phyloP scores from a whole-genome alignment of 2,888 invertebrate genomes.

The Athalia rosae region DNA sequence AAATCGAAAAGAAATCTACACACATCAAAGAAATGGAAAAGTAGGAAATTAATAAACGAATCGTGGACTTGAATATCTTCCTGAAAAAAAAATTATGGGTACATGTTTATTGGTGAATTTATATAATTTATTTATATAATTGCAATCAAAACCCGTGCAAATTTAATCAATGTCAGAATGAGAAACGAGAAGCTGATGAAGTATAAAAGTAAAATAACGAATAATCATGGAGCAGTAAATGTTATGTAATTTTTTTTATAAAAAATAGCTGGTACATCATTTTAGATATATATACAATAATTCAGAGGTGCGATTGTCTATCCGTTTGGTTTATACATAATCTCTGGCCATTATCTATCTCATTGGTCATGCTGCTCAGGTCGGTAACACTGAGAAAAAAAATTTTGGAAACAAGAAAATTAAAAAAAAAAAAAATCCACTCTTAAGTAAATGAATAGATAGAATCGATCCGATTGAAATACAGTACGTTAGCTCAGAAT shows the following conservation, averaged over 20 bases:
- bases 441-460: too few species aligned
- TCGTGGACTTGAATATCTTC: too few species aligned
- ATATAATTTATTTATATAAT: background rate
- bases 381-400: background rate
- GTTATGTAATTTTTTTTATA: too few species aligned
- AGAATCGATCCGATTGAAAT: too few species aligned
- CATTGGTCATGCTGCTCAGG: background rate
- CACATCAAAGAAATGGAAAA: background rate
- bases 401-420: too few species aligned
- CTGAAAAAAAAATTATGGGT: too few species aligned
- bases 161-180: background rate
- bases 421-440: background rate
- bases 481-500: too few species aligned
- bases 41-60: too few species aligned
- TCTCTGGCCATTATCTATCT: conserved; percentile 49
- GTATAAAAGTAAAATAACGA: too few species aligned
- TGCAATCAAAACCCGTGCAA: too few species aligned
- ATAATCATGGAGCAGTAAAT: too few species aligned
- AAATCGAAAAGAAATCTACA: background rate
- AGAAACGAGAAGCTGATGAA: background rate
- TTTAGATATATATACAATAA: background rate
- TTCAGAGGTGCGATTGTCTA: conserved; percentile 68
- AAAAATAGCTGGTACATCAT: background rate
- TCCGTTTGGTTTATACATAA: conserved; percentile 69
- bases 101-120: too few species aligned